Base-by-base conservation (phyloP, 1,140 invertebrate genomes). In the Leptopilina boulardi region DNA sequence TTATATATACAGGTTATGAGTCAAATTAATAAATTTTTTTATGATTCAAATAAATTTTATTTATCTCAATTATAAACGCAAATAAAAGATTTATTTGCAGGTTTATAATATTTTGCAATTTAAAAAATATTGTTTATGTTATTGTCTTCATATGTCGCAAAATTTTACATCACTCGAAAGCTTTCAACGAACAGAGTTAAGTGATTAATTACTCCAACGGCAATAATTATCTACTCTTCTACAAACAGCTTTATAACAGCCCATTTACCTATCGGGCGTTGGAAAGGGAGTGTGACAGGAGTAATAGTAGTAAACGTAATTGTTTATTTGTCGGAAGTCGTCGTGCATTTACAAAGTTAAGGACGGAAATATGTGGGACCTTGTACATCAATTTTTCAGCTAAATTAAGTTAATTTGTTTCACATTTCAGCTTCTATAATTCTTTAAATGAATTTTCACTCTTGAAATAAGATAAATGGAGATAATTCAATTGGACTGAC, bases 251-350 rank as follows among this genome's bases (percentile, higher is more conserved):
- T 51, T 6, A 51, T 51, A 44, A n/a, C n/a, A n/a, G 47, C 47
- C 47, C n/a, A 51, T 51, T 51, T 51, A n/a, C 47, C 47, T 51
- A 51, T 51, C 47, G 18, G n/a, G n/a, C 47, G 47, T 51, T 51
- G 47, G 13, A 51, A 51, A 51, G n/a, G 47, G 47, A 51, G 47
- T 18, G 47, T 47, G 15, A 15, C 13, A 47, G 44, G 13, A 47
- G 10, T 9, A 42, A 8, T 42, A 11, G 13, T n/a, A n/a, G 44
- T 51, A 18, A 51, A n/a, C 15, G n/a, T 51, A 51, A 51, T 51
- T 51, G 47, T 51, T 51, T 51, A 51, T 51, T 51, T 51, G 47
- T 51, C 47, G 47, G 47, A 51, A 51, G 47, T 51, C 47, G 18
- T 51, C n/a, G 47, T 51, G 13, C 47, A 51, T 51, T 51, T 6